phyloP scores from a whole-genome alignment of 2,113 vertebrate genomes.

The Ailurus styani region DNA sequence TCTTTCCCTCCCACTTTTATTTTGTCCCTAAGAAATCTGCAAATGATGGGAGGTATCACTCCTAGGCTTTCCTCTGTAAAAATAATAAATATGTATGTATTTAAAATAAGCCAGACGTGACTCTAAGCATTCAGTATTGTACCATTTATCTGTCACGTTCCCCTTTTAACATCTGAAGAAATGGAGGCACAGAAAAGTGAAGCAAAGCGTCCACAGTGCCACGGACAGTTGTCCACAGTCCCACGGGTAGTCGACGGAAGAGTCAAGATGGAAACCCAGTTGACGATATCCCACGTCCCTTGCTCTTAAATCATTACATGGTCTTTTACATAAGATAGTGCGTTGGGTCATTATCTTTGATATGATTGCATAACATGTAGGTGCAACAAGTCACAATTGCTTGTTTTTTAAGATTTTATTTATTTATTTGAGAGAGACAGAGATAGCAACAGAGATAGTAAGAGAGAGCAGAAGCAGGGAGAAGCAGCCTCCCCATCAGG shows the following conservation, averaged over 20 bases:
- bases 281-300: too few relatives aligned
- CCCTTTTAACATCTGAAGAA: not conserved
- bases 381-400: not conserved
- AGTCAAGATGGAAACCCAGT: fast-evolving
- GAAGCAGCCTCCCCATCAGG: too few relatives aligned
- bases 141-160: not conserved
- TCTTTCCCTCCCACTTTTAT: not conserved
- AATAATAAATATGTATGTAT: not conserved
- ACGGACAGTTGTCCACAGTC: not conserved
- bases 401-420: not conserved
- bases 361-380: fast-evolving
- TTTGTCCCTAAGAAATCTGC: not conserved
- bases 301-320: fast-evolving
- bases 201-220: not conserved
- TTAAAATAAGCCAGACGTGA: not conserved
- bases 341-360: not conserved
- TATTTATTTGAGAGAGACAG: too few relatives aligned
- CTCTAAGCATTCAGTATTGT: fast-evolving
- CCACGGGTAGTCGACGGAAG: fast-evolving
- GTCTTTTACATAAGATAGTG: not conserved
- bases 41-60: fast-evolving
- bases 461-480: too few relatives aligned
- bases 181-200: fast-evolving
- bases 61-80: not conserved
- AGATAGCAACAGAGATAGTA: too few relatives aligned